A percentile compares a stretch with the other conserved stretches of the same genome.
Evolutionary conservation across 1,140 invertebrate genomes (phyloP).

Genomic region (Trichonephila clavata): DNA sequence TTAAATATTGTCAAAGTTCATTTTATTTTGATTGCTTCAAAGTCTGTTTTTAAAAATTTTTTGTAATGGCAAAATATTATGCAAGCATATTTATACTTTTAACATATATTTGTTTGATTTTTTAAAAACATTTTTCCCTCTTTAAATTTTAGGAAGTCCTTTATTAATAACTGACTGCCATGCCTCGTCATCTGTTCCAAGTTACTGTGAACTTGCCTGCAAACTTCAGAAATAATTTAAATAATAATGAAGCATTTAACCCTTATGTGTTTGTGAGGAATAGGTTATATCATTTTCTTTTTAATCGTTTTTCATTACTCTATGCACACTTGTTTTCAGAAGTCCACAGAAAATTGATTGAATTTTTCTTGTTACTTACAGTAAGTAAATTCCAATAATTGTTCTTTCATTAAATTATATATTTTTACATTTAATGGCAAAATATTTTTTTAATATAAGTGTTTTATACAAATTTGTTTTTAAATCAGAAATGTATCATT

Average conservation of each 20-base stretch:
- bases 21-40: no score
- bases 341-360: slow-evolving; percentile 23
- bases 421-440: no score
- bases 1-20: no score
- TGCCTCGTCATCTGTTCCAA: slow-evolving; percentile 45
- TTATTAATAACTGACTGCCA: neutral
- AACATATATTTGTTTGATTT: neutral
- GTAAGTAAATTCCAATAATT: slow-evolving; percentile 23
- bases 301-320: slow-evolving; percentile 6
- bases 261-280: slow-evolving; percentile 47
- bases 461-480: no score
- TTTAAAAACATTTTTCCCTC: neutral
- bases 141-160: slow-evolving; percentile 2
- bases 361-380: slow-evolving; percentile 36
- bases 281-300: slow-evolving; percentile 28
- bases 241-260: slow-evolving; percentile 37
- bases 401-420: no score
- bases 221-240: slow-evolving; percentile 18
- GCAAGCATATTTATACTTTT: no score
- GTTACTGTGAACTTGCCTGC: slow-evolving; percentile 32
- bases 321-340: slow-evolving; percentile 32
- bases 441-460: no score
- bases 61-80: no score
- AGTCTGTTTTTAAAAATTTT: no score
- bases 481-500: no score